Percentiles rank a stretch among this genome's conserved stretches.
Conservation (phyloP, 2,888 invertebrate species). For the Ganaspis brasiliensis region DNA sequence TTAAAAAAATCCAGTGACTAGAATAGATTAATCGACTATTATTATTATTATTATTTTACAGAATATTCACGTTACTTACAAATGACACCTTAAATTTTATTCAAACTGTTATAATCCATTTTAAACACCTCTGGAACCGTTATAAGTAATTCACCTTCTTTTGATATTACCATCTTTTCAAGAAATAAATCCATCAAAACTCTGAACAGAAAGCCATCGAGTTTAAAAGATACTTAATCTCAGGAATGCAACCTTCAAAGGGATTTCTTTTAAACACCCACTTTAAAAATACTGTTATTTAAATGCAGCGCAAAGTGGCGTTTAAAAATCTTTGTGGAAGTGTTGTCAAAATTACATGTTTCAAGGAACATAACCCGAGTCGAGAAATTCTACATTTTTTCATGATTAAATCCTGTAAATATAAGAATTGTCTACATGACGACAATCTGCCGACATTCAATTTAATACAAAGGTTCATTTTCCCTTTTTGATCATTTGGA, state of each 20-base stretch:
- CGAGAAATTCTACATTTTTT: not conserved
- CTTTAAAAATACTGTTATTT: not conserved
- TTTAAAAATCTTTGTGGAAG: not conserved
- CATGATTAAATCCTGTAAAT: too few species aligned
- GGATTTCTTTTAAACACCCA: not conserved
- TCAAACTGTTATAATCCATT: too few species aligned
- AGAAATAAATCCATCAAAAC: slow-evolving; percentile 11
- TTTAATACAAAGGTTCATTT: too few species aligned
- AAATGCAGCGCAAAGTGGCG: slow-evolving; percentile 21
- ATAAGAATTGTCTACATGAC: too few species aligned
- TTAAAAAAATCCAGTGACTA: too few species aligned
- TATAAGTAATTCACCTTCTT: too few species aligned
- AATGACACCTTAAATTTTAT: too few species aligned
- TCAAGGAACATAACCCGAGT: slow-evolving; percentile 12
- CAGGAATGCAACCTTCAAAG: not conserved
- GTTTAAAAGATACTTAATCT: slow-evolving; percentile 13
- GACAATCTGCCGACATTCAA: too few species aligned
- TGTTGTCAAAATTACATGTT: not conserved
- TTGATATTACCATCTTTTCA: not conserved
- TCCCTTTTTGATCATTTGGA: not conserved
- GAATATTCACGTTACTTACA: too few species aligned
- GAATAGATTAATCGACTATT: too few species aligned
- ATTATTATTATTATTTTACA: too few species aligned
- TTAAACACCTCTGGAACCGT: too few species aligned
- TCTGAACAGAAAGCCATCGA: not conserved